phyloP scores from a whole-genome alignment of 64 coral and sea anemone species.

The Exaiptasia diaphana region DNA sequence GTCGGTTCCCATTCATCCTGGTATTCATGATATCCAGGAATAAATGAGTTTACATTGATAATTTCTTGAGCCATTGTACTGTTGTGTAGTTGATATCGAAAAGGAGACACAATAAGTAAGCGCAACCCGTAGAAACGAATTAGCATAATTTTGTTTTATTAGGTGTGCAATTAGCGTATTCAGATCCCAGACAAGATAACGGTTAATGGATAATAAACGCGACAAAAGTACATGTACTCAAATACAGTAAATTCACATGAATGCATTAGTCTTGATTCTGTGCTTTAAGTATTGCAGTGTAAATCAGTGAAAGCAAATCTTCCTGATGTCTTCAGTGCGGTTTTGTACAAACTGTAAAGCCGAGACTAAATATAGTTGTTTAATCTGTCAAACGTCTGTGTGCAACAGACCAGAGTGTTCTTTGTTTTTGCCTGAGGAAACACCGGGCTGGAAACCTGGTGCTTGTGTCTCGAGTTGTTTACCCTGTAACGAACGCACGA shows the following conservation, averaged over 20 bases:
- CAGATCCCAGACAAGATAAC: neutral
- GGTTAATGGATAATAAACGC: neutral
- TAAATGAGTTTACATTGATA: conserved; percentile 57
- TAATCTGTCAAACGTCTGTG: conserved; percentile 36
- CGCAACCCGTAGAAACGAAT: neutral
- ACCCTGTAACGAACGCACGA: neutral
- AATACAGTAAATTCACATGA: neutral
- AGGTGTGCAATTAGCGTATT: neutral
- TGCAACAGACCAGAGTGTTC: conserved; percentile 43
- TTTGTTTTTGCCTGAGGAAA: conserved; percentile 29
- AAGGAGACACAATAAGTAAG: neutral
- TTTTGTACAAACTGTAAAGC: conserved; percentile 35
- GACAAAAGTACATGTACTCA: neutral
- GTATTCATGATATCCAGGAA: conserved; percentile 62
- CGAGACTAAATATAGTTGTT: conserved; percentile 50
- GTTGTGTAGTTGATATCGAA: neutral
- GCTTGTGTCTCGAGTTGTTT: conserved; percentile 15
- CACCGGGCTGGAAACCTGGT: conserved; percentile 41
- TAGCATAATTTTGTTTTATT: neutral
- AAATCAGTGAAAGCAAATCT: neutral
- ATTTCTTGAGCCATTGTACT: conserved; percentile 43
- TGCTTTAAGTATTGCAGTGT: neutral
- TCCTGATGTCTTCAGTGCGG: conserved; percentile 20
- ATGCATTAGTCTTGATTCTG: neutral
- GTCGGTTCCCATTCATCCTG: conserved; percentile 47